These are phyloP conservation scores for Argyresthia albistria DNA, from an alignment of 2,888 invertebrate genomes.

Conservation along the genomic window DNA sequence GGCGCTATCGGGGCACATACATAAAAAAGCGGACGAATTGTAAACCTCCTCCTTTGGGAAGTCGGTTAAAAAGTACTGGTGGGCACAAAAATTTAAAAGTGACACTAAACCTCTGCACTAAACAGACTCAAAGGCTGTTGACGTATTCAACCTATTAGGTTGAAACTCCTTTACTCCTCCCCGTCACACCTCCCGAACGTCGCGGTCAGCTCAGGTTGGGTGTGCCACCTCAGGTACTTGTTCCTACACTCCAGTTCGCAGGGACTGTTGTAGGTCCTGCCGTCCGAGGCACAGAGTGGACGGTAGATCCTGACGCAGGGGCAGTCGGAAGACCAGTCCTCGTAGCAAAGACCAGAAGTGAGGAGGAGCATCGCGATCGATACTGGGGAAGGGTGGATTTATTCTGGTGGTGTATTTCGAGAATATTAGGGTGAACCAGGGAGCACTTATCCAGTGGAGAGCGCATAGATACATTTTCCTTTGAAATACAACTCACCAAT, in stretches of 20 bases:
- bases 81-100: no score
- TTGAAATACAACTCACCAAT: no score
- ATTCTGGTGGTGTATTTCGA: not conserved
- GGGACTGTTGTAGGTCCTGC: conserved; percentile 37
- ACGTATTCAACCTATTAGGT: no score
- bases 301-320: conserved; percentile 44
- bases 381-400: not conserved
- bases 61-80: no score
- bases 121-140: no score
- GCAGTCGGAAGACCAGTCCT: conserved; percentile 22
- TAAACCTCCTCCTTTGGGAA: no score
- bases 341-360: not conserved
- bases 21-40: no score
- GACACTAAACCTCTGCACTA: no score
- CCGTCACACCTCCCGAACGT: conserved; percentile 22
- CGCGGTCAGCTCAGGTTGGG: conserved; percentile 13
- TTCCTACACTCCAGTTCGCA: conserved; percentile 50
- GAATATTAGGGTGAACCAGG: not conserved
- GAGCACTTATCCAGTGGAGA: no score
- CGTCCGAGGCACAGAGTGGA: conserved; percentile 52
- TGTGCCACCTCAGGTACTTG: conserved; percentile 12
- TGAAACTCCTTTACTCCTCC: not conserved
- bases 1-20: no score
- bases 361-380: not conserved
- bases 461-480: no score